Evolutionary conservation across 2,113 vertebrate genomes (phyloP), one percentile per base, ranked within the genome.

Genomic region (Trachemys scripta): DNA sequence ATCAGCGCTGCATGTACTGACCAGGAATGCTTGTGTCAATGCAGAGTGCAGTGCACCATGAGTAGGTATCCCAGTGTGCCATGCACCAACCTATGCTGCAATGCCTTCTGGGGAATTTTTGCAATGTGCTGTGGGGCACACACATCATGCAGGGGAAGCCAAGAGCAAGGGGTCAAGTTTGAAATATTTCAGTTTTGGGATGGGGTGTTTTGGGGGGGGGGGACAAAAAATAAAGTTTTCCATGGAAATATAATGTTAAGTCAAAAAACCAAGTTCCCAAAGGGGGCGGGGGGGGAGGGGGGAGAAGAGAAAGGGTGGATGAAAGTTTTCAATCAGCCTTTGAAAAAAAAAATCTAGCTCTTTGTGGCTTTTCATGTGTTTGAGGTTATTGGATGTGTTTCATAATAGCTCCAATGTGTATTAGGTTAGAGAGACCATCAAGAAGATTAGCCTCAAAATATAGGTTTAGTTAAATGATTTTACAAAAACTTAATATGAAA

Each of bases 301-400:
- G 50, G 50, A 24, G 27, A 13, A 12, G 25, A 54, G 20, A 75
- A 42, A 38, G 6, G 2, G 6, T 78, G 25, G 45, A 78, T 45
- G 45, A 78, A 78, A 72, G 35, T 72, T 94, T 92, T 96, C 69
- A 83, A 56, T 83, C 87, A 87, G 89, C 31, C 91, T 50, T 75
- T n/a, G 19, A 53, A 53, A 20, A 95, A 38, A 38, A 62, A 97
- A 97, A 95, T 91, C 53, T 81, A 82, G 81, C 88, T 96, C 94
- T 92, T 85, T 92, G 20, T 38, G n/a, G 5, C n/a, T 72, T 69
- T n/a, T 38, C n/a, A 94, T 85, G 90, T 81, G 92, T 93, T 72
- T 79, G 94, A 93, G 92, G 93, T 88, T 31, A 87, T 88, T 27
- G 27, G 57, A 14, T 14, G 57, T 6, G 57, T 14, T 59, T 62